phyloP scores from a whole-genome alignment of 2,113 vertebrate genomes.

The Hyla sarda region DNA sequence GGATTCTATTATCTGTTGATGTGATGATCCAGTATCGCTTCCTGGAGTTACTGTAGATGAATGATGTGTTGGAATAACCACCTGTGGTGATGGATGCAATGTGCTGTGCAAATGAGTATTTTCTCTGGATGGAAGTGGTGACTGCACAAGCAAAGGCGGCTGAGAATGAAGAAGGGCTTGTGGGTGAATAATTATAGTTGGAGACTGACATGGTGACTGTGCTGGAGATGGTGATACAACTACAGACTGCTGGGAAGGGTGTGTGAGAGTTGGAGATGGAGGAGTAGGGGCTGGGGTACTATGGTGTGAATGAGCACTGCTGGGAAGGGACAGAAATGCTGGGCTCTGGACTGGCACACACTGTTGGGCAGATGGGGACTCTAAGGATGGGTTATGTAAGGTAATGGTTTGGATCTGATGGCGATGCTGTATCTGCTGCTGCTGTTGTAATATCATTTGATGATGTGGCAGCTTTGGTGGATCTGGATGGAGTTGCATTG shows the following conservation, averaged over 20 bases:
- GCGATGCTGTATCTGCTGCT: conserved; percentile 70
- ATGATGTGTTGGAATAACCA: conserved; percentile 70
- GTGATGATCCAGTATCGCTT: conserved; percentile 73
- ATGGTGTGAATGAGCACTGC: conserved; percentile 74
- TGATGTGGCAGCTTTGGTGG: conserved; percentile 83
- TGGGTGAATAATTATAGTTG: conserved; percentile 81
- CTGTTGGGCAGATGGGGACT: conserved; percentile 78
- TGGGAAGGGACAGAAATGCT: conserved; percentile 69
- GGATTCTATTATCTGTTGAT: conserved; percentile 72
- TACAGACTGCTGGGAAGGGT: conserved; percentile 76
- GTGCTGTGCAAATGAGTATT: conserved; percentile 65
- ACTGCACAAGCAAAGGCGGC: conserved; percentile 79
- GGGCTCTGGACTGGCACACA: conserved; percentile 78
- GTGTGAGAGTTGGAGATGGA: conserved; percentile 72
- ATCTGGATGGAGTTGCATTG: conserved; percentile 75
- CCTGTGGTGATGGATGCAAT: conserved; percentile 65
- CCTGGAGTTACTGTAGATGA: conserved; percentile 72
- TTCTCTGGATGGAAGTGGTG: conserved; percentile 75
- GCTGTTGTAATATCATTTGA: conserved; percentile 88
- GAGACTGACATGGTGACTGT: conserved; percentile 81
- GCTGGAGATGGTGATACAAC: conserved; percentile 80
- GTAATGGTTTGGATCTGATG: conserved; percentile 86
- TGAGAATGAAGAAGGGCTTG: conserved; percentile 76
- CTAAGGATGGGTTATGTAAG: conserved; percentile 79
- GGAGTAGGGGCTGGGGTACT: conserved; percentile 73